Evolutionary conservation across 2,888 invertebrate species (phyloP), one percentile per base, ranked within the genome.

Genomic region (Sphaerophoria taeniata): DNA sequence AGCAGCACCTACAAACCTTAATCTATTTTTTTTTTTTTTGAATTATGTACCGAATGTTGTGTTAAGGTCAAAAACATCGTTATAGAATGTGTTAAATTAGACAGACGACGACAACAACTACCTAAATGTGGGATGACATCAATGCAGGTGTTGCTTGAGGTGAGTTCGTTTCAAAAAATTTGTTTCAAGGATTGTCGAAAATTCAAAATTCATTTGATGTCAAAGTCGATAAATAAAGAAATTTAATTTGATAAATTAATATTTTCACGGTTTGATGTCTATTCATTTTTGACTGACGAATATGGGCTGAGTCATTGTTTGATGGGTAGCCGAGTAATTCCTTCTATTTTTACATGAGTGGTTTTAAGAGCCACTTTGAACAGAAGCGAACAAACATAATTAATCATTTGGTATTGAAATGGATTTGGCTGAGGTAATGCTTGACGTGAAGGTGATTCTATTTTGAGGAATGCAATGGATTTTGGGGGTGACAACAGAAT

Each of bases 21-120:
- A 36, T 4, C 2, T 60, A 24, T 0, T 5, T 45, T 45, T 45
- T n/a, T 24, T 14, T 47, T 14, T 33, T 47, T 74, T 55, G 74
- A 60, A 6, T 65, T 65, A 45, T 73, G 60, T 55, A 60, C 71
- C 65, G 49, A 55, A 75, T 31, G 74, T 61, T 61, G 65, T 58
- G 56, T 47, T 84, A 84, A 84, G 84, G 80, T 80, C 84, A 84
- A 63, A 34, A 58, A 56, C 39, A 45, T 70, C 78, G 60, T 74
- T 70, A 71, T 74, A 82, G 82, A 77, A 82, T 55, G 47, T 47
- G 72, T 63, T 77, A 63, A 73, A 69, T 56, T 63, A 78, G 82
- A 83, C 47, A 56, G 56, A 51, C 39, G 60, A 49, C 7, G 7
- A 16, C 16, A 16, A 49, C 16, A n/a, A 45, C 45, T 9, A 2